phyloP scores from a whole-genome alignment of 1,140 invertebrate genomes.

The Varroa destructor region DNA sequence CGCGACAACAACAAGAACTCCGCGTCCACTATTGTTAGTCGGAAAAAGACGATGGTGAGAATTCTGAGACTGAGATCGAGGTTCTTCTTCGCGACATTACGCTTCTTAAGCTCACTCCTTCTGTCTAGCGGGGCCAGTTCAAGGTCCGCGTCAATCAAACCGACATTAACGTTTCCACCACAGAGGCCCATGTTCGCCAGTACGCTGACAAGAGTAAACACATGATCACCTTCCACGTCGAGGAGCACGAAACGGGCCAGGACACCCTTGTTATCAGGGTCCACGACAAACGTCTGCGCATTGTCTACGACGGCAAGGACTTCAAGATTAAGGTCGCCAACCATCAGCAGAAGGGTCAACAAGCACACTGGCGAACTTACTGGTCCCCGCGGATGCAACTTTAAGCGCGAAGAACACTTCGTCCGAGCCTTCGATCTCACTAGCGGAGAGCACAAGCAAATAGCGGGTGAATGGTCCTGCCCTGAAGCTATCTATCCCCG shows the following conservation, averaged over 20 bases:
- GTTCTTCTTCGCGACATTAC: slow-evolving; percentile 10
- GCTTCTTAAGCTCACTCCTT: slow-evolving; percentile 18
- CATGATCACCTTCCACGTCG: slow-evolving; percentile 27
- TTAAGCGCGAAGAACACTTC: slow-evolving; percentile 11
- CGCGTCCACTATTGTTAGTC: not conserved
- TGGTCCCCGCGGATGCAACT: slow-evolving; percentile 18
- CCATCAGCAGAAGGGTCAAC: slow-evolving; percentile 5
- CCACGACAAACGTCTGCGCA: slow-evolving; percentile 14
- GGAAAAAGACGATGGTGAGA: not conserved
- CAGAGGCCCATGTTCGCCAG: slow-evolving; percentile 10
- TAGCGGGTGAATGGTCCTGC: slow-evolving; percentile 3
- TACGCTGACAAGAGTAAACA: not conserved
- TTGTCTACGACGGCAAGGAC: slow-evolving; percentile 27
- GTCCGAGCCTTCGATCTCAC: slow-evolving; percentile 6
- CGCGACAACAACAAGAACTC: slow-evolving; percentile 15
- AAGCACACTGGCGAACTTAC: not conserved
- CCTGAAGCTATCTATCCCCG: slow-evolving; percentile 11
- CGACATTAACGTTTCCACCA: slow-evolving; percentile 1
- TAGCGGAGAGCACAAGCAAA: not conserved
- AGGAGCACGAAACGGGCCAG: slow-evolving; percentile 7
- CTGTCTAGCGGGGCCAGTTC: not conserved
- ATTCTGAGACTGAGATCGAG: slow-evolving; percentile 11
- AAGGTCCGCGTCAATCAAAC: slow-evolving; percentile 23
- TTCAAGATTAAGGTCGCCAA: slow-evolving; percentile 11
- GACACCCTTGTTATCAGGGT: slow-evolving; percentile 20